Percentiles rank a stretch among this genome's conserved stretches.
These are phyloP conservation scores for Anoplophora glabripennis DNA, from an alignment of 1,140 invertebrate species.

Conservation along the genomic window DNA sequence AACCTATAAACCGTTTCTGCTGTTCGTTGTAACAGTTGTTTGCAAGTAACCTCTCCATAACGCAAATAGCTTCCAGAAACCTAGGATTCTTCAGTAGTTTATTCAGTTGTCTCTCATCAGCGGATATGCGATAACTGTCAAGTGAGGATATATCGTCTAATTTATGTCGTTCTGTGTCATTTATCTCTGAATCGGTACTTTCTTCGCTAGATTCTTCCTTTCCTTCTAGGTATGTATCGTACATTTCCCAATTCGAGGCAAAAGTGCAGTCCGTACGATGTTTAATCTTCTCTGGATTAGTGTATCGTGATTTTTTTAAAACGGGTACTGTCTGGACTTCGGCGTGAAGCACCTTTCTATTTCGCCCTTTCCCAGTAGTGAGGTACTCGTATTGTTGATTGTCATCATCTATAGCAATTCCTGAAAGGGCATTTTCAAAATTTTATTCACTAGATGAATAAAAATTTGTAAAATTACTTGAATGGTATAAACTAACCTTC, in stretches of 20 bases:
- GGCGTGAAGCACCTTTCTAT: slow-evolving; percentile 58
- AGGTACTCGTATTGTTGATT: slow-evolving; percentile 66
- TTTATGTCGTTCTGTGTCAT: slow-evolving; percentile 7
- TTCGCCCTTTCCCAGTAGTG: slow-evolving; percentile 59
- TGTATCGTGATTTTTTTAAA: slow-evolving; percentile 60
- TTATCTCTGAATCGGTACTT: slow-evolving; percentile 31
- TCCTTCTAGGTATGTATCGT: slow-evolving; percentile 58
- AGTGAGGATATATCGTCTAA: slow-evolving; percentile 18
- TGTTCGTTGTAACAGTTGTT: slow-evolving; percentile 60
- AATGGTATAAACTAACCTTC: slow-evolving; percentile 49
- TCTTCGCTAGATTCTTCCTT: slow-evolving; percentile 45
- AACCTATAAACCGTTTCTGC: slow-evolving; percentile 66
- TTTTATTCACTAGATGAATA: no score
- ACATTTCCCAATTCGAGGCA: slow-evolving; percentile 72
- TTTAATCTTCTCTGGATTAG: slow-evolving; percentile 54
- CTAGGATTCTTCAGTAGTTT: slow-evolving; percentile 48
- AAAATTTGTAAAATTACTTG: background rate
- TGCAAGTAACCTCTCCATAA: slow-evolving; percentile 66
- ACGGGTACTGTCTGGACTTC: slow-evolving; percentile 64
- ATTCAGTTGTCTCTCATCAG: slow-evolving; percentile 43
- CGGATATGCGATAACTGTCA: slow-evolving; percentile 33
- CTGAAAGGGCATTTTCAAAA: no score
- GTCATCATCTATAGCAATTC: slow-evolving; percentile 51
- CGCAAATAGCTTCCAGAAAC: slow-evolving; percentile 60
- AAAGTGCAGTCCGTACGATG: slow-evolving; percentile 58